A percentile compares a stretch with the other conserved stretches of the same genome.
Evolutionary conservation across 2,797 vertebrate species (phyloP).

Genomic region (Salmo trutta): DNA sequence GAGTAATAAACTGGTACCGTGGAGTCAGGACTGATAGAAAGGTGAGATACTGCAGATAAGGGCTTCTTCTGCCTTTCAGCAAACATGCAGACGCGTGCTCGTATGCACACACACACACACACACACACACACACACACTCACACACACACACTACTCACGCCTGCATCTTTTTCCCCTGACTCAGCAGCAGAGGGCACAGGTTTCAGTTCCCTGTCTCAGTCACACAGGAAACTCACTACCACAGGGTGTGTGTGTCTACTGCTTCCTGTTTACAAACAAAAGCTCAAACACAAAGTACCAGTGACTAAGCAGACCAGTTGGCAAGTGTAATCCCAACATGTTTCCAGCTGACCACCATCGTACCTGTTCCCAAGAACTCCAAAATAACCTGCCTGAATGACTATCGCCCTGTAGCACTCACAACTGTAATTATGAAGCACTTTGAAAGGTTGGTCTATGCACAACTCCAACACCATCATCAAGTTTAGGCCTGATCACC

Average conservation of each 20-base stretch:
- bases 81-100: background rate
- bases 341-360: too few relatives aligned
- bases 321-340: too few relatives aligned
- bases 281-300: background rate
- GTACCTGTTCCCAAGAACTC: too few relatives aligned
- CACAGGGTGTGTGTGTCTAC: constrained; percentile 8
- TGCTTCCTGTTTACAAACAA: background rate
- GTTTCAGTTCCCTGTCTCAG: constrained; percentile 53
- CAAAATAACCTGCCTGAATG: too few relatives aligned
- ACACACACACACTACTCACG: constrained; percentile 7
- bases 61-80: constrained; percentile 2
- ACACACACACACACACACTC: background rate
- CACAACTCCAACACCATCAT: too few relatives aligned
- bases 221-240: constrained; percentile 35
- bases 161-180: constrained; percentile 37
- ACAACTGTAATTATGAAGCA: too few relatives aligned
- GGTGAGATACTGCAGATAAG: background rate
- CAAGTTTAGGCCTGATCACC: too few relatives aligned
- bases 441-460: too few relatives aligned
- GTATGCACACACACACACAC: constrained; percentile 24
- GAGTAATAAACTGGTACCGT: background rate
- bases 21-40: background rate
- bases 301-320: too few relatives aligned
- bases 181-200: constrained; percentile 42
- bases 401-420: too few relatives aligned